These are phyloP conservation scores for Peucedramus taeniatus DNA, from an alignment of 2,113 vertebrate species.

Conservation along the genomic window DNA sequence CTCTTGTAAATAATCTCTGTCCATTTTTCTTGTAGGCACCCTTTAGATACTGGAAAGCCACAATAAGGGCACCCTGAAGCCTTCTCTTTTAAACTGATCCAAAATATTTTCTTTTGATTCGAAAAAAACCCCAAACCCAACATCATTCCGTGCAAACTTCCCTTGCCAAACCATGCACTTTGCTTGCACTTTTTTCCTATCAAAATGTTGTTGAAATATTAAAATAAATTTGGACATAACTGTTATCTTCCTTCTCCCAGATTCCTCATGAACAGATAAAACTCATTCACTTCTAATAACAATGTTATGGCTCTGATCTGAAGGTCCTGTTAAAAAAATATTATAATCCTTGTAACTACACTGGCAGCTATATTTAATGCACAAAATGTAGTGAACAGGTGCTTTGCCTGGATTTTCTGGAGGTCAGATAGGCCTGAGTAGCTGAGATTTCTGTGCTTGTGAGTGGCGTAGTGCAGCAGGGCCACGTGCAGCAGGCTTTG, in stretches of 20 bases:
- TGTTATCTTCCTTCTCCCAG: not conserved
- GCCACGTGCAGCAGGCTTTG: not conserved
- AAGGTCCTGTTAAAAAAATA: not conserved
- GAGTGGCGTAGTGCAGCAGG: not conserved
- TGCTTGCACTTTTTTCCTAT: not conserved
- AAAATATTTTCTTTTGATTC: not conserved
- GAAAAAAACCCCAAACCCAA: accelerated
- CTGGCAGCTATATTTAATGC: not conserved
- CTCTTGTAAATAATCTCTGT: not conserved
- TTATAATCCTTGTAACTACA: not conserved
- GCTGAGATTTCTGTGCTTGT: not conserved
- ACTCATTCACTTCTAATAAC: not conserved
- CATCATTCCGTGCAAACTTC: not conserved
- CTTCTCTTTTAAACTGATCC: not conserved
- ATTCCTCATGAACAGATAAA: not conserved
- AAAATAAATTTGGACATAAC: not conserved
- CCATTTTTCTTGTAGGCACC: not conserved
- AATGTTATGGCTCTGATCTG: not conserved
- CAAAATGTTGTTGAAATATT: not conserved
- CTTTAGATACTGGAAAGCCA: not conserved
- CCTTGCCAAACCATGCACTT: not conserved
- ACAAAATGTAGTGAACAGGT: not conserved
- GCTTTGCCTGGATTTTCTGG: not conserved
- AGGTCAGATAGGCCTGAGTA: not conserved
- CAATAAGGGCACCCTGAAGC: not conserved